Conservation (phyloP, 2,888 invertebrate genomes). For the Caenorhabditis imperialis region DNA sequence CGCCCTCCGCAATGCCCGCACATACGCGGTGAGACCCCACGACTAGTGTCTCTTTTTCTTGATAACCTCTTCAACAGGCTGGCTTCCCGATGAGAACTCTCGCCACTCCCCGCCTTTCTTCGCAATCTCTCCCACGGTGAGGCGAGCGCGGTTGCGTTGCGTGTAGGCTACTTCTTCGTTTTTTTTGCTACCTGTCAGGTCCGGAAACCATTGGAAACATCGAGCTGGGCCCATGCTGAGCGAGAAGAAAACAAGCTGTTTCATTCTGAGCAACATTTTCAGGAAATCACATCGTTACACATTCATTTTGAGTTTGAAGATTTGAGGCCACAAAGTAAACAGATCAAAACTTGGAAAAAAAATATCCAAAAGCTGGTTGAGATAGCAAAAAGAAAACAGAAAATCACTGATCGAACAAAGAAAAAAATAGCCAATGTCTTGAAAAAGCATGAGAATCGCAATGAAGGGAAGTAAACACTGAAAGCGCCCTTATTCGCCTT, state of each 20-base stretch:
- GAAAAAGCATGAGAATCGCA: neutral
- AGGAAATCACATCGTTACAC: too few relatives aligned
- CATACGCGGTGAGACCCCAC: constrained; percentile 37
- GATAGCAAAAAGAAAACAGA: neutral
- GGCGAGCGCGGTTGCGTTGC: constrained; percentile 39
- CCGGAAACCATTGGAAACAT: too few relatives aligned
- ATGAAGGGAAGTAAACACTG: neutral
- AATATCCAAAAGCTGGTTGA: constrained; percentile 11
- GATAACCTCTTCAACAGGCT: constrained; percentile 21
- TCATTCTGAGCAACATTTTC: too few relatives aligned
- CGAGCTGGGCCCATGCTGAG: too few relatives aligned
- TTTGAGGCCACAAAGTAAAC: too few relatives aligned
- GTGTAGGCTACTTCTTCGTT: too few relatives aligned
- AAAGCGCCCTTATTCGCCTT: constrained; percentile 71
- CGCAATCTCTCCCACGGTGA: constrained; percentile 36
- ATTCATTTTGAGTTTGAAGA: too few relatives aligned
- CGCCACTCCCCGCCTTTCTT: constrained; percentile 20
- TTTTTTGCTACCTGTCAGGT: too few relatives aligned
- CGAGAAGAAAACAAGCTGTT: too few relatives aligned
- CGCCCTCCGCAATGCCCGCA: constrained; percentile 22
- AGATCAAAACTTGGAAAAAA: neutral
- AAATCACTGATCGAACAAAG: too few relatives aligned
- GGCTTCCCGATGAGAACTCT: constrained; percentile 25
- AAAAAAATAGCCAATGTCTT: too few relatives aligned
- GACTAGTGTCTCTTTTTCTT: constrained; percentile 47